These are phyloP conservation scores for Pseudomyrmex pallidus DNA, from an alignment of 1,140 invertebrate species.

Conservation along the genomic window DNA sequence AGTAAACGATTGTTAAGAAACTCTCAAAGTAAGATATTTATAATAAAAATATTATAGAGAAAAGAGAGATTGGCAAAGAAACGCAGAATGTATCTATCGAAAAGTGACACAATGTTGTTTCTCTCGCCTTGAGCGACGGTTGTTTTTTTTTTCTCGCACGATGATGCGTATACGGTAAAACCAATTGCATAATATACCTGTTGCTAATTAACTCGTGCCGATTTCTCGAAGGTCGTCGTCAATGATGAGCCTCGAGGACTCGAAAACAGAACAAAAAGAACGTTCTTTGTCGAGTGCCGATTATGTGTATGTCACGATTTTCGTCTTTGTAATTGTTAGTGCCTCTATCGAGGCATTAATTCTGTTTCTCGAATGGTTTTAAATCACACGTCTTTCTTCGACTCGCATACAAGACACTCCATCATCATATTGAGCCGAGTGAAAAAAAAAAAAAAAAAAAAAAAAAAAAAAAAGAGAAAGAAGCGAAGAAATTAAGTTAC, in stretches of 20 bases:
- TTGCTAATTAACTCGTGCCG: constrained; percentile 58
- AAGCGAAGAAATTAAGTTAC: constrained; percentile 24
- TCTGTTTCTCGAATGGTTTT: constrained; percentile 40
- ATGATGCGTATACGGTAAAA: constrained; percentile 41
- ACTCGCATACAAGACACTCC: constrained; percentile 23
- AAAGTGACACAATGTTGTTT: constrained; percentile 2
- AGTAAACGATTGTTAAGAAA: neutral
- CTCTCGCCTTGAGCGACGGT: constrained; percentile 8
- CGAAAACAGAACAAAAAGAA: constrained; percentile 35
- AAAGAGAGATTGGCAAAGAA: neutral
- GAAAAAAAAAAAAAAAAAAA: neutral
- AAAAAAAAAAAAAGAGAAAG: constrained; percentile 13
- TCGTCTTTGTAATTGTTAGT: constrained; percentile 52
- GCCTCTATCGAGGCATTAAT: constrained; percentile 52
- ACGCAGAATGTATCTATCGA: neutral
- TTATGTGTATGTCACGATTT: constrained; percentile 31
- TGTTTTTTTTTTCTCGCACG: constrained; percentile 32
- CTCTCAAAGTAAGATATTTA: neutral
- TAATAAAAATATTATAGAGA: neutral
- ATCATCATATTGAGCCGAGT: constrained; percentile 15
- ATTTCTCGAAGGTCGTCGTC: constrained; percentile 55
- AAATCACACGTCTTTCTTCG: constrained; percentile 44
- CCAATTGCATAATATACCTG: constrained; percentile 58
- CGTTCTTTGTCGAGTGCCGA: constrained; percentile 23
- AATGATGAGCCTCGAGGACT: constrained; percentile 8